Evolutionary conservation across 2,113 vertebrate species (phyloP).

Genomic region (Oreocharis arfaki): DNA sequence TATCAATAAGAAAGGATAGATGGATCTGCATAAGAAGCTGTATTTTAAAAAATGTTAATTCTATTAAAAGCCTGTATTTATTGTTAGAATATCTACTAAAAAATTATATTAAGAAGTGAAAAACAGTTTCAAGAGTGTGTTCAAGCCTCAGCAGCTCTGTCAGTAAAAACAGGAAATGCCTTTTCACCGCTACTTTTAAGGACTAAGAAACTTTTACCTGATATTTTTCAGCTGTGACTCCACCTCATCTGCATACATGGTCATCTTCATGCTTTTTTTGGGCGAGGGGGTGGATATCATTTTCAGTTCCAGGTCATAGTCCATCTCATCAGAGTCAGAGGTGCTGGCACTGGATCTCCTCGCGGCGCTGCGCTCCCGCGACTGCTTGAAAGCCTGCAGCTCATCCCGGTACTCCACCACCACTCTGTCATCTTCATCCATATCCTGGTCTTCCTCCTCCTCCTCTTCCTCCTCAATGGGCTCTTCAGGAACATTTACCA

Average conservation of each 20-base stretch:
- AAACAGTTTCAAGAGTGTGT: not conserved
- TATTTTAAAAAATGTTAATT: not conserved
- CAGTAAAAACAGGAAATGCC: not conserved
- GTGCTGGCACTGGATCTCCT: conserved; percentile 71
- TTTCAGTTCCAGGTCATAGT: conserved; percentile 96
- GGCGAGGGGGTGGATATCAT: conserved; percentile 98
- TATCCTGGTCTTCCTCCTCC: conserved; percentile 87
- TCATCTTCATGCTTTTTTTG: conserved; percentile 99
- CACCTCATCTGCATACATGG: conserved; percentile 97
- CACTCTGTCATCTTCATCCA: conserved; percentile 91
- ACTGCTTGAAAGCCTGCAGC: conserved; percentile 69
- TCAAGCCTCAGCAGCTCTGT: not conserved
- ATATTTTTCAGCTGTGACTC: conserved; percentile 89
- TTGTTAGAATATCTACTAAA: not conserved
- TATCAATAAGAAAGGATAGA: not conserved
- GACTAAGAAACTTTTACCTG: conserved; percentile 69
- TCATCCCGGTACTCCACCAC: conserved; percentile 90
- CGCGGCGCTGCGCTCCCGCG: conserved; percentile 50
- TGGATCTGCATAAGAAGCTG: not conserved
- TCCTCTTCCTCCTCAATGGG: conserved; percentile 88
- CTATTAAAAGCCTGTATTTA: not conserved
- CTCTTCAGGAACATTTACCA: conserved; percentile 92
- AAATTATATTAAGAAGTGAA: not conserved
- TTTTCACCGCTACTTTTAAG: not conserved
- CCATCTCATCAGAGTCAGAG: conserved; percentile 97